Conservation (phyloP, 2,113 vertebrate genomes). For the Calonectris borealis region DNA sequence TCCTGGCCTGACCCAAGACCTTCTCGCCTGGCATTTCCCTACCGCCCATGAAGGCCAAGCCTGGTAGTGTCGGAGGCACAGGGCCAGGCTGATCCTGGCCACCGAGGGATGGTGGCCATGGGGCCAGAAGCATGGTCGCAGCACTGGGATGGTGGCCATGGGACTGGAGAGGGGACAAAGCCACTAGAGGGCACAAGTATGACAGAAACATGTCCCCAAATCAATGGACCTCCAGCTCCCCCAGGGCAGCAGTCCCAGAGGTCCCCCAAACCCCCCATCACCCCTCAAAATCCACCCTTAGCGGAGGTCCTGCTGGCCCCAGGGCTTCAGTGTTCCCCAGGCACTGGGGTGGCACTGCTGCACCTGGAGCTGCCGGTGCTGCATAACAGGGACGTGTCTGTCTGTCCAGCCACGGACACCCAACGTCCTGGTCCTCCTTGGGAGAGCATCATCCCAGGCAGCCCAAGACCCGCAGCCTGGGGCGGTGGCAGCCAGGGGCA, state of each 20-base stretch:
- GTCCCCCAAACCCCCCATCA: background rate
- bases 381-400: accelerated
- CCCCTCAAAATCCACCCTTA: background rate
- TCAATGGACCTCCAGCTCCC: background rate
- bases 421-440: background rate
- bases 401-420: background rate
- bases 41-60: accelerated
- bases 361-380: background rate
- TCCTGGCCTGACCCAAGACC: background rate
- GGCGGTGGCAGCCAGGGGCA: background rate
- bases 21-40: background rate
- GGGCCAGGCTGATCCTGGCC: accelerated
- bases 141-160: background rate
- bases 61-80: background rate
- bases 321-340: too few relatives aligned
- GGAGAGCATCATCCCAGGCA: background rate
- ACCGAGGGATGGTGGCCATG: accelerated
- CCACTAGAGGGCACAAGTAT: constrained; percentile 61
- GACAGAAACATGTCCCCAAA: background rate
- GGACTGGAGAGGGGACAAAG: background rate
- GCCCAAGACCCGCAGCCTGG: background rate
- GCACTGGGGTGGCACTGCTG: background rate
- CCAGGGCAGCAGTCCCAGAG: background rate
- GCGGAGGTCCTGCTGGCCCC: background rate
- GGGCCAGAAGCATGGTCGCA: background rate